A percentile compares a stretch with the other conserved stretches of the same genome.
Evolutionary conservation across 1,140 invertebrate genomes (phyloP).

Genomic region (Cyrtorhinus lividipennis): DNA sequence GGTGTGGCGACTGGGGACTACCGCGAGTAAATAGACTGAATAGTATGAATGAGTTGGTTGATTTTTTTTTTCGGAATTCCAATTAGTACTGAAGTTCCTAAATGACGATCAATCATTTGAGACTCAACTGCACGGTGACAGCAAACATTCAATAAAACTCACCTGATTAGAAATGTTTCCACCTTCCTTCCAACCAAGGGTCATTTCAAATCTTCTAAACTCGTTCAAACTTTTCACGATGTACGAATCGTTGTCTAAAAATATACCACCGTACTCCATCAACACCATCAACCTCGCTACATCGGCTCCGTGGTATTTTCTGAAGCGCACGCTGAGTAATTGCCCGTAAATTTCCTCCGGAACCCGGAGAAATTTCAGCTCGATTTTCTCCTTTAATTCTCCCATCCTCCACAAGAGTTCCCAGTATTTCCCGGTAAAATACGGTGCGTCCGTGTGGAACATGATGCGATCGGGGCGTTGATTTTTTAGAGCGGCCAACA

Average conservation of each 20-base stretch:
- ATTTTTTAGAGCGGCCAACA: slow-evolving; percentile 24
- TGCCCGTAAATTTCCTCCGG: slow-evolving; percentile 27
- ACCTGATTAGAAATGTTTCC: slow-evolving; percentile 23
- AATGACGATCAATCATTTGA: no score
- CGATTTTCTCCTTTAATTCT: slow-evolving; percentile 18
- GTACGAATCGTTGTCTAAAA: slow-evolving; percentile 25
- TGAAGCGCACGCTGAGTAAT: slow-evolving; percentile 11
- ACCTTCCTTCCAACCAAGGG: slow-evolving; percentile 29
- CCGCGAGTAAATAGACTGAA: no score
- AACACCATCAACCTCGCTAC: slow-evolving; percentile 22
- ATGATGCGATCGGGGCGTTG: slow-evolving; percentile 25
- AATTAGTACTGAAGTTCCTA: no score
- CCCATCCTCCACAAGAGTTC: slow-evolving; percentile 17
- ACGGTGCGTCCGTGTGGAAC: slow-evolving; percentile 23
- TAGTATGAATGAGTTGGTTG: no score
- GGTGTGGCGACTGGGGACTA: no score
- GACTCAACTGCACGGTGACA: no score
- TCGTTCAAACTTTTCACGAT: slow-evolving; percentile 22
- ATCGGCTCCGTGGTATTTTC: slow-evolving; percentile 23
- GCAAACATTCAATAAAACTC: no score
- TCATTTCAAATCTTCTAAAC: slow-evolving; percentile 30
- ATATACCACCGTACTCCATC: slow-evolving; percentile 25
- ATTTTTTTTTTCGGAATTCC: no score
- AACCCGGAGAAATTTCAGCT: slow-evolving; percentile 18
- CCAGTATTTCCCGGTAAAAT: slow-evolving; percentile 25